phyloP scores from a whole-genome alignment of 2,113 vertebrate genomes.

The Anoura caudifer region DNA sequence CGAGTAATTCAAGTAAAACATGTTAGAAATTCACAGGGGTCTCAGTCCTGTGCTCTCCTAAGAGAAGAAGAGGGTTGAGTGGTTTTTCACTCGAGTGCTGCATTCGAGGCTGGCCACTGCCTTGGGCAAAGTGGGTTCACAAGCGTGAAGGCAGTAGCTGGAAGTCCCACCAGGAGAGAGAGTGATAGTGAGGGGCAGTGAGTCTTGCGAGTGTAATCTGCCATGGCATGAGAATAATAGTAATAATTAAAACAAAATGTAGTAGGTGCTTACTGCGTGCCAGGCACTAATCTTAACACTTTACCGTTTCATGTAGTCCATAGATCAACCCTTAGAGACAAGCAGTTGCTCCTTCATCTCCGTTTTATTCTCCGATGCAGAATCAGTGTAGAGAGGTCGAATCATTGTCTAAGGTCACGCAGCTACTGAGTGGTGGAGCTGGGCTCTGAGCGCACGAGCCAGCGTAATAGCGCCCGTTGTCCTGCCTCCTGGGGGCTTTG shows the following conservation, averaged over 20 bases:
- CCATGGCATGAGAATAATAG: background rate
- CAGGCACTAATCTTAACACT: background rate
- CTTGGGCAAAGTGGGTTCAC: background rate
- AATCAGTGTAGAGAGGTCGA: background rate
- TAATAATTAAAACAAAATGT: background rate
- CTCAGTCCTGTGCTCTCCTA: background rate
- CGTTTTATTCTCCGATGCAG: background rate
- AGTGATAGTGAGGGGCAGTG: background rate
- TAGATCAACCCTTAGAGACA: background rate
- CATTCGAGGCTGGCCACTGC: background rate
- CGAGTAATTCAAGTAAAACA: background rate
- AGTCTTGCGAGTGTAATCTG: background rate
- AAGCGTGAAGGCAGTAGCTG: background rate
- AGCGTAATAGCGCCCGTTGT: background rate
- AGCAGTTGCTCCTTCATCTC: background rate
- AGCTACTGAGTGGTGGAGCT: background rate
- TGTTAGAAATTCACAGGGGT: background rate
- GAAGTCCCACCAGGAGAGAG: background rate
- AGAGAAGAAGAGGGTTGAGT: background rate
- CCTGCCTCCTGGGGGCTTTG: background rate
- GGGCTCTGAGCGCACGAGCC: background rate
- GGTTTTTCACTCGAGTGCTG: background rate
- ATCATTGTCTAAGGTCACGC: background rate
- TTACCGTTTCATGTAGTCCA: constrained; percentile 8
- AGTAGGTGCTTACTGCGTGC: background rate